Percentiles rank a stretch among this genome's conserved stretches.
phyloP scores from a whole-genome alignment of 2,113 vertebrate species.

The Phyllopteryx taeniolatus region DNA sequence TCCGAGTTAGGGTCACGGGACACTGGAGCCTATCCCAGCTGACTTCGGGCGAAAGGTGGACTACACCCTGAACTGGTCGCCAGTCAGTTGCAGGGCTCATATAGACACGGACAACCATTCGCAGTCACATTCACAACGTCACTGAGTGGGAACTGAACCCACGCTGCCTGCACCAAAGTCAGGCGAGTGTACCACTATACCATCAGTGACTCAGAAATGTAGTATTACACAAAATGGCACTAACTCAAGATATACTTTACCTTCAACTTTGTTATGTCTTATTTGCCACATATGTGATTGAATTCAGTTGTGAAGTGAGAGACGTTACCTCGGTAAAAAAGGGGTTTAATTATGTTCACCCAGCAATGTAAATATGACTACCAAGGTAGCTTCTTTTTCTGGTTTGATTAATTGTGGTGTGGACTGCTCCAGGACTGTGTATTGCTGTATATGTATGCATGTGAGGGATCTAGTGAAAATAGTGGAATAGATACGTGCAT shows the following conservation, averaged over 20 bases:
- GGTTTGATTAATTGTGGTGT: neutral
- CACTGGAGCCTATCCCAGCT: too few species aligned
- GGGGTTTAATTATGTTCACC: neutral
- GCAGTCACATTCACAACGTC: too few species aligned
- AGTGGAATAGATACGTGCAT: slow-evolving; percentile 16
- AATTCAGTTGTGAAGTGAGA: neutral
- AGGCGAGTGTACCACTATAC: too few species aligned
- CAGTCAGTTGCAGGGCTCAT: too few species aligned
- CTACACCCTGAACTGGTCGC: too few species aligned
- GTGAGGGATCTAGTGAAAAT: slow-evolving; percentile 7
- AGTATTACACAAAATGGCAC: slow-evolving; percentile 28
- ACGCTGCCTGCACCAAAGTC: too few species aligned
- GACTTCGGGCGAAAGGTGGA: too few species aligned
- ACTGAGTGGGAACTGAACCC: too few species aligned
- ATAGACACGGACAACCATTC: too few species aligned
- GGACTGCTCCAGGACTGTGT: neutral
- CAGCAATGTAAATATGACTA: neutral
- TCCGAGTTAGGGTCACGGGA: too few species aligned
- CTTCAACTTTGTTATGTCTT: neutral
- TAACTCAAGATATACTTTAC: neutral
- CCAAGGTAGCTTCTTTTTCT: neutral
- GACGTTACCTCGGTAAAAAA: neutral
- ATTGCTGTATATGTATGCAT: slow-evolving; percentile 5
- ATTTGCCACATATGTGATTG: neutral
- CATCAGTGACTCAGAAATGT: slow-evolving; percentile 19